phyloP scores from a whole-genome alignment of 2,113 vertebrate species.

The Neomonachus schauinslandi region DNA sequence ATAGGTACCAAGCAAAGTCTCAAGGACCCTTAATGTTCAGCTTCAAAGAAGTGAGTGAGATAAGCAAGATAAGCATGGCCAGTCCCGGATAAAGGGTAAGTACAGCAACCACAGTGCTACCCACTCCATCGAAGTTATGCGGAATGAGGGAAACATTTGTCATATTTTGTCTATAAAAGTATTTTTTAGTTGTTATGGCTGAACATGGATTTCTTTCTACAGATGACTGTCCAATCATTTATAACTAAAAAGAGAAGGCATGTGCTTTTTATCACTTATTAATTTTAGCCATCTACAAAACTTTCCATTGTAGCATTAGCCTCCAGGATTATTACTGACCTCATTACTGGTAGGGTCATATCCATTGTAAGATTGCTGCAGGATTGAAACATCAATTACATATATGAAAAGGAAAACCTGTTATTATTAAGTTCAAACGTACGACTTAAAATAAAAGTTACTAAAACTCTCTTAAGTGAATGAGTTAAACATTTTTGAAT shows the following conservation, averaged over 20 bases:
- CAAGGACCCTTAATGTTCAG: conserved; percentile 5
- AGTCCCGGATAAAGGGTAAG: not conserved
- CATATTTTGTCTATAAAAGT: not conserved
- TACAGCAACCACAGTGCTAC: not conserved
- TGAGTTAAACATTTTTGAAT: not conserved
- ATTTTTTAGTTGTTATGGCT: not conserved
- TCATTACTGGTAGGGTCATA: not conserved
- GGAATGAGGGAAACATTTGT: not conserved
- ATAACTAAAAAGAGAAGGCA: not conserved
- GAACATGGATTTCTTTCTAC: not conserved
- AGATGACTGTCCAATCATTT: not conserved
- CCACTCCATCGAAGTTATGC: not conserved
- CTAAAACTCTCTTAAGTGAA: not conserved
- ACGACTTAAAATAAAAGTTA: conserved; percentile 8
- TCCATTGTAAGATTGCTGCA: not conserved
- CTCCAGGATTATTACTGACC: not conserved
- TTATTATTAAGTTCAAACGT: not conserved
- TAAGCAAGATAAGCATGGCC: conserved; percentile 53
- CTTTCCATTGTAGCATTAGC: not conserved
- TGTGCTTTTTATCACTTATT: not conserved
- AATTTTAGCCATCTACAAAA: not conserved
- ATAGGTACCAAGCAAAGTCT: conserved; percentile 2
- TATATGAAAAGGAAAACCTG: not conserved
- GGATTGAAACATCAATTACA: conserved; percentile 11
- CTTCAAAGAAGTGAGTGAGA: conserved; percentile 55